Conservation (phyloP, 1,140 invertebrate genomes). For the Tachypleus tridentatus region DNA sequence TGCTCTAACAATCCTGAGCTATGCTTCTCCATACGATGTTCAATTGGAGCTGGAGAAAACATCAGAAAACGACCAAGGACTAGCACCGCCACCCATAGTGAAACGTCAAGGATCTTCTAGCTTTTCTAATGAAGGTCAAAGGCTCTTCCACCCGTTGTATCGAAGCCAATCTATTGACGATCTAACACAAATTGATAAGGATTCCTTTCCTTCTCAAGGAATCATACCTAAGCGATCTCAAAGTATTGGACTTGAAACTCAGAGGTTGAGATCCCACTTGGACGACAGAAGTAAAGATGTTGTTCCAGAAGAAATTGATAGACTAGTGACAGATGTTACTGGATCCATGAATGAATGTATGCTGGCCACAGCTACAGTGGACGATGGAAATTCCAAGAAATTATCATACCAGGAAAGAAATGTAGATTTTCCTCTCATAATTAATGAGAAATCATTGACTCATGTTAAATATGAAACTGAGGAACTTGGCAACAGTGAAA, state of each 20-base stretch:
- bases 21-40: constrained; percentile 83
- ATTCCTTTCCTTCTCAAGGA: constrained; percentile 7
- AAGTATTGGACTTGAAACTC: constrained; percentile 9
- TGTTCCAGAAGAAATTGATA: constrained; percentile 2
- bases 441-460: neutral
- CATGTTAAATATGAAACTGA: neutral
- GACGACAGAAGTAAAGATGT: constrained; percentile 5
- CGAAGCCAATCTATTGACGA: constrained; percentile 54
- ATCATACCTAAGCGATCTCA: constrained; percentile 9
- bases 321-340: constrained; percentile 2
- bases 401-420: constrained; percentile 5
- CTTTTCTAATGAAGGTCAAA: constrained; percentile 8
- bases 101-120: constrained; percentile 10
- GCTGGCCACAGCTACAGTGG: constrained; percentile 16
- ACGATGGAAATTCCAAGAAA: constrained; percentile 6
- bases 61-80: constrained; percentile 4
- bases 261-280: constrained; percentile 8
- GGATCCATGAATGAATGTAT: constrained; percentile 19
- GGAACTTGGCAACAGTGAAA: neutral
- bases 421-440: constrained; percentile 9
- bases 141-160: constrained; percentile 50
- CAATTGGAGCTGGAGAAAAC: constrained; percentile 49
- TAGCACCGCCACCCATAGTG: neutral
- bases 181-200: constrained; percentile 30
- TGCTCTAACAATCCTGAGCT: constrained; percentile 72